Evolutionary conservation across 2,113 vertebrate species (phyloP), one percentile per base, ranked within the genome.

Genomic region (Chloropsis cyanopogon): DNA sequence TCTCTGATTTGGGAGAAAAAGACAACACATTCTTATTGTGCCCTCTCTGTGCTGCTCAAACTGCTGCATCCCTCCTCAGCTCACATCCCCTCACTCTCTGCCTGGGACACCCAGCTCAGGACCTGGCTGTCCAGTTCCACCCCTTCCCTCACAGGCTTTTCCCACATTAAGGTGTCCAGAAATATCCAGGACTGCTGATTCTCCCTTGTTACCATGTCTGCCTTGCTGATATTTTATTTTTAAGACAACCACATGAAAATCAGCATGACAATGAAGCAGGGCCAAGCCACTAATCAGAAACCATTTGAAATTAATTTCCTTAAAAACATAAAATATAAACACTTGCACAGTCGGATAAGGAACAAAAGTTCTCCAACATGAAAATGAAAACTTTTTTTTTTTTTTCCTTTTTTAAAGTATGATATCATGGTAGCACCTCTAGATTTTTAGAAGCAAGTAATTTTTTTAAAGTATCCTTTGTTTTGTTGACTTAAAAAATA

Each of bases 261-360:
- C 90, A 68, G 60, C 37, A 46, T 46, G 88, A 75, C 39, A 79
- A 81, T 39, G 44, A 96, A 95, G 79, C 31, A 61, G 17, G 42
- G 90, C 92, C 93, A 96, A 95, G 60, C 68, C 94, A 93, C 79
- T 86, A 86, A 86, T 81, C 79, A 78, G 71, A 96, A 90, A 75
- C 11, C 20, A 83, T 81, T 96, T 19, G 14, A 88, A 85, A 95
- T 71, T 81, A 47, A 90, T 96, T 83, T 88, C 79, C 88, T 81
- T 95, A 71, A 81, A 90, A 93, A 88, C 5, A 5, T 78, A 83
- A 88, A 93, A 71, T 68, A 90, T 75, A 92, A 96, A 78, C 65
- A 61, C 24, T 90, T 75, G 52, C 64, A 86, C 23, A 46, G 82
- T 66, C 80, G 24, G 75, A 94, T 50, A 17, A 83, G 9, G 64